Evolutionary conservation across 2,113 vertebrate genomes (phyloP), one percentile per base, ranked within the genome.

Genomic region (Psittacula cyanocephala): DNA sequence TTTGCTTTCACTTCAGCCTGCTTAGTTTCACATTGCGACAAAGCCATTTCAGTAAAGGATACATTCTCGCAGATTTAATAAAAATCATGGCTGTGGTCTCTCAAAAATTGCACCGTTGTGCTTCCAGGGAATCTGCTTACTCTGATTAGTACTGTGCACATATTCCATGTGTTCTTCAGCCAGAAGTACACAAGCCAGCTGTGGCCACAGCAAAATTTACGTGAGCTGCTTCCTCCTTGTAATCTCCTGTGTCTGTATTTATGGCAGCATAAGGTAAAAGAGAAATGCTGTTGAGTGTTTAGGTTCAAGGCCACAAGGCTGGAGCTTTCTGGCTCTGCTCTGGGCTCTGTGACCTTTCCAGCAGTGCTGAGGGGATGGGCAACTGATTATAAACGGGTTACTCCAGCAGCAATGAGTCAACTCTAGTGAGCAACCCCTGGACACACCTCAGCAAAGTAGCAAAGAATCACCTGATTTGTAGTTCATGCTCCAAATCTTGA

Each of bases 1-100:
- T 95, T 94, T 94, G 88, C 95, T 96, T 96, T 96, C 81, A 35
- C 76, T 96, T 84, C 3, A 11, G 62, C 47, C 88, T 85, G 65
- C 92, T 86, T 72, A 80, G 77, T 81, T 94, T 74, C 74, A 52
- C 49, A 13, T n/a, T 81, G 86, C 86, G 88, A 92, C 93, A 93
- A 87, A 95, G 39, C 82, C 83, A 43, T 96, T 84, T 76, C 86
- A 79, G 62, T 69, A 50, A 91, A 35, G 41, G 91, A 81, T 85
- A 63, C 41, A 33, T 78, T 93, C 13, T 53, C 31, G n/a, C 52
- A 86, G 77, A 78, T 52, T 81, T 57, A 76, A 52, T 46, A 92
- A 81, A 81, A 95, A 62, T 3, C 17, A 31, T 44, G 69, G 47
- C 72, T 41, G 16, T 91, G 65, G 53, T 79, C 65, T 92, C 89